These are phyloP conservation scores for Volucella inflata DNA, from an alignment of 2,888 invertebrate genomes.

Conservation along the genomic window DNA sequence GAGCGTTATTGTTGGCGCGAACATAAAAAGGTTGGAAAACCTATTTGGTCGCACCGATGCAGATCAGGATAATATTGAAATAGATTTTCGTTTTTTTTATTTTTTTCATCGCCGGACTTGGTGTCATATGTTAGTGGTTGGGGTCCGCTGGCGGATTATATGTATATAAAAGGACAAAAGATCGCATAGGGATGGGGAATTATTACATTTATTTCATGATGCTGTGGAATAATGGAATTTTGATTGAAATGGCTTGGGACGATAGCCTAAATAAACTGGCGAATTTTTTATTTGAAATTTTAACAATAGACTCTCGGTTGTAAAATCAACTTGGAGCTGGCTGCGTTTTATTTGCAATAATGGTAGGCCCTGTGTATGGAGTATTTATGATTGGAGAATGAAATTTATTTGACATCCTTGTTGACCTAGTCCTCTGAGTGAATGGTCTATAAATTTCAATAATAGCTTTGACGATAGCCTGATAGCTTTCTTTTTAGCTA, in stretches of 20 bases:
- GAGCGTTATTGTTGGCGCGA: constrained; percentile 26
- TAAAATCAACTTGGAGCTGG: too few relatives aligned
- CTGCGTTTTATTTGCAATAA: too few relatives aligned
- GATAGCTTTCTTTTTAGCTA: too few relatives aligned
- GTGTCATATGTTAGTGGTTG: too few relatives aligned
- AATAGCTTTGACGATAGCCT: too few relatives aligned
- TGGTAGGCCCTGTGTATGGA: too few relatives aligned
- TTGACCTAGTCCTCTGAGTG: too few relatives aligned
- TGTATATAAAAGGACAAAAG: constrained; percentile 60
- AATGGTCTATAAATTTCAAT: too few relatives aligned
- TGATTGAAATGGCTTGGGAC: constrained; percentile 59
- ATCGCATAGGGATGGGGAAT: constrained; percentile 15
- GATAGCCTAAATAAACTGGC: constrained; percentile 40
- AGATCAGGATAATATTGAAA: constrained; percentile 67
- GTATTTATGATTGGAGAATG: too few relatives aligned
- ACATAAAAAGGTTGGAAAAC: constrained; percentile 51
- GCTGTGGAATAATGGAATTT: constrained; percentile 59
- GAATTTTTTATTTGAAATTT: constrained; percentile 39
- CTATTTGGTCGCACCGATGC: constrained; percentile 63
- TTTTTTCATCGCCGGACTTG: background rate
- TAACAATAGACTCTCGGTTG: constrained; percentile 17
- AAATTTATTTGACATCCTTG: too few relatives aligned
- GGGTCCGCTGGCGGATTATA: too few relatives aligned
- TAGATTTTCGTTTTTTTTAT: constrained; percentile 34
- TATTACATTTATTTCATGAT: constrained; percentile 28